Evolutionary conservation across 2,113 vertebrate genomes (phyloP).

Genomic region (Podilymbus podiceps): DNA sequence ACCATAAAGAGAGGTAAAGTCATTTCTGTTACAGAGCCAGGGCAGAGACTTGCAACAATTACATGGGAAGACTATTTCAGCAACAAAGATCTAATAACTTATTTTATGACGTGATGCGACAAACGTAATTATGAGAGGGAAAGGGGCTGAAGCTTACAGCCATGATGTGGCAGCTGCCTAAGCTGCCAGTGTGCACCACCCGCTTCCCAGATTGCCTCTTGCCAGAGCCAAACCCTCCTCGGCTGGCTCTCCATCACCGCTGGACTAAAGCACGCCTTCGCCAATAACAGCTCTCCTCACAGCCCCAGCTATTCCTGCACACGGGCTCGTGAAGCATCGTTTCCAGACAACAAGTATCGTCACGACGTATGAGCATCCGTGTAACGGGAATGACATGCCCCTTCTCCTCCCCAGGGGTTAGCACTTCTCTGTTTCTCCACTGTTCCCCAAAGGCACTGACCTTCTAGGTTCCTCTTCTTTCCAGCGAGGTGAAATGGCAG

Average conservation of each 20-base stretch:
- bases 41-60: neutral
- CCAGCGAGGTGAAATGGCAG: conserved; percentile 40
- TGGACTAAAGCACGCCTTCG: accelerated
- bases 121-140: neutral
- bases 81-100: conserved; percentile 12
- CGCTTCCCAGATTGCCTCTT: neutral
- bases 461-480: conserved; percentile 8
- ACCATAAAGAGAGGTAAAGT: neutral
- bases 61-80: neutral
- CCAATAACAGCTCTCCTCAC: neutral
- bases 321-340: neutral
- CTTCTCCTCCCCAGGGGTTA: conserved; percentile 28
- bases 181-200: neutral
- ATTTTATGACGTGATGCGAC: neutral
- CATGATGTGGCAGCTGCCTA: neutral
- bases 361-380: conserved; percentile 29
- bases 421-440: conserved; percentile 1
- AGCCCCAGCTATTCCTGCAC: neutral
- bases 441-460: conserved; percentile 43
- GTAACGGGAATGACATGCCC: conserved; percentile 51
- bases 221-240: neutral
- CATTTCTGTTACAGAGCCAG: neutral
- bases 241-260: neutral
- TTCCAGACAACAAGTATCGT: conserved; percentile 29
- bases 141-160: neutral